Evolutionary conservation across 2,888 invertebrate species (phyloP), one percentile per base, ranked within the genome.

Genomic region (Agriopis aurantiaria): DNA sequence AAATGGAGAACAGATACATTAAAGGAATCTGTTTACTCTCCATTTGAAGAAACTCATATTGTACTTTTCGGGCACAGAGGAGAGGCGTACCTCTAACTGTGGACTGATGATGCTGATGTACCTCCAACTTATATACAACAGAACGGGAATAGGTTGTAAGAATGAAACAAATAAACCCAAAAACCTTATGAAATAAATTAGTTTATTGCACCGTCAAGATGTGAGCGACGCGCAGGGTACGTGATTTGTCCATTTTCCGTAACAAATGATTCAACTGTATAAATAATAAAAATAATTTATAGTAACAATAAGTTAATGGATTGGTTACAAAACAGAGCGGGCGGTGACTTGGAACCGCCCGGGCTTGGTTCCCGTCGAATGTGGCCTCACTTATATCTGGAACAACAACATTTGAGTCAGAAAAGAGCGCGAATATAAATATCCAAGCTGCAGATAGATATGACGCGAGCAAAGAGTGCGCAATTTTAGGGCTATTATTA

Each of bases 271-370:
- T 89, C 88, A 90, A 91, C 90, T 89, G 91, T 93, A 92, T 91
- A 94, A 93, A 93, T 93, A 94, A 91, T 93, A 93, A 94, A 94
- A 94, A 93, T 94, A 94, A 93, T 92, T 93, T 93, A 92, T 91
- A 91, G 86, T 90, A 91, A 87, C 86, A 88, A 91, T 93, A 92
- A 93, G 91, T 92, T 92, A 93, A 93, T 93, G 93, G 92, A 88
- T 90, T 91, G 90, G 90, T 92, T 91, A 91, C 90, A 91, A 88
- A 89, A 91, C 91, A 86, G 88, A 88, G 82, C 89, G 82, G 80
- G 89, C 88, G 88, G 83, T 88, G 86, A 85, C 81, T 43, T 33
- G 43, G 56, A 83, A 65, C 61, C 68, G 65, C 59, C 68, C 68
- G 64, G 79, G 81, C 84, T 85, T 80, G 85, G 80, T 83, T 84